Evolutionary conservation across 1,140 invertebrate species (phyloP), one percentile per base, ranked within the genome.

Genomic region (Fopius arisanus): DNA sequence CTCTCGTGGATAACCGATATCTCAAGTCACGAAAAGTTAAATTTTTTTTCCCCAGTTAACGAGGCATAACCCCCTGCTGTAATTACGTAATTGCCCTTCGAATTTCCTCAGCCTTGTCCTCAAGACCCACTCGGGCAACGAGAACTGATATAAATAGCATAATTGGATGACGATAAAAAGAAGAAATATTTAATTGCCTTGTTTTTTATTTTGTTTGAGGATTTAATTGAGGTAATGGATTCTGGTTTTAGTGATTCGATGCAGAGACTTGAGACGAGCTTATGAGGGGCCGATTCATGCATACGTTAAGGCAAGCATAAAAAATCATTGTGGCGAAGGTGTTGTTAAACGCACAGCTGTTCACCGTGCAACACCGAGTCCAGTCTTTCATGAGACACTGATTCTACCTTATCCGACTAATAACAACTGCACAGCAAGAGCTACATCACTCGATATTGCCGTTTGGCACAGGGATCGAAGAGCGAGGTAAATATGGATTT

Each of bases 381-480:
- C 87, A 31, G 81, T 87, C 33, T 88, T 88, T 74, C 79, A 87
- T 76, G 87, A 88, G 79, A 87, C 82, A 40, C 78, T 88, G 59
- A 77, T 87, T 76, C 70, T 88, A 43, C 84, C 86, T 72, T 88
- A 82, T 67, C 78, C 82, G 67, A 78, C 43, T 76, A 78, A 83
- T 78, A 83, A 84, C 77, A 83, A 84, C 78, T 84, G 77, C 48
- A 79, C 79, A 33, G 80, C 79, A 73, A 86, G 73, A 66, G 74
- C 83, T 19, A 82, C 84, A 62, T 86, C 86, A 26, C 77, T 88
- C 72, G 86, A 87, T 75, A 88, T 88, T 68, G 87, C 87, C 65
- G 87, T 88, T 79, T 88, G 87, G 87, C 86, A 88, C 71, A 81
- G 87, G 63, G 87, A 88, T 86, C 83, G 87, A 79, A 82, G 86